Evolutionary conservation across 2,888 invertebrate genomes (phyloP).

Genomic region (Drosophila prostipennis): DNA sequence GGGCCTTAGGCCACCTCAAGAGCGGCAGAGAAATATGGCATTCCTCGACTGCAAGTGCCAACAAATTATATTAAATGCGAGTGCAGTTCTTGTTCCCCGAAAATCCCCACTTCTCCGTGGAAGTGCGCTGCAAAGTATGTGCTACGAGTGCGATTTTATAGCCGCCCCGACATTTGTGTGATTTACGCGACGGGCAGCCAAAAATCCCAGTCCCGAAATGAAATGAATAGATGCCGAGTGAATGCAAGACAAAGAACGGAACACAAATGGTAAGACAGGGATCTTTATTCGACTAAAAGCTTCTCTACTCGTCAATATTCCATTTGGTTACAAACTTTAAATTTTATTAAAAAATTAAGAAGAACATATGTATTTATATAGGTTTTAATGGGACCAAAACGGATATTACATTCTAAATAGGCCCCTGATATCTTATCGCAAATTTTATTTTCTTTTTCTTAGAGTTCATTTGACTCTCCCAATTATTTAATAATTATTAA

Average conservation of each 20-base stretch:
- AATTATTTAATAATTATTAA: too few relatives aligned
- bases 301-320: background rate
- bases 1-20: slow-evolving; percentile 3
- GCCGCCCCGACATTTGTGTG: slow-evolving; percentile 67
- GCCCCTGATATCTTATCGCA: too few relatives aligned
- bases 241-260: slow-evolving; percentile 29
- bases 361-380: too few relatives aligned
- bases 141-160: slow-evolving; percentile 56
- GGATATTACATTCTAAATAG: too few relatives aligned
- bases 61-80: slow-evolving; percentile 59
- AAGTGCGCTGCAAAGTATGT: slow-evolving; percentile 64
- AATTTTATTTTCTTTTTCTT: background rate
- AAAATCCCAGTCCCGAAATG: slow-evolving; percentile 46
- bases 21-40: slow-evolving; percentile 37
- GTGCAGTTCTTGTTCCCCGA: slow-evolving; percentile 12
- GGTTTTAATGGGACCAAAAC: too few relatives aligned
- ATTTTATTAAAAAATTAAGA: too few relatives aligned
- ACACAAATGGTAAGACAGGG: background rate
- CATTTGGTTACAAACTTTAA: too few relatives aligned
- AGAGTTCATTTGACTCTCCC: too few relatives aligned
- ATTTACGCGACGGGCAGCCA: slow-evolving; percentile 62
- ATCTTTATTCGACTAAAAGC: background rate
- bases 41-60: slow-evolving; percentile 55
- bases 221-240: slow-evolving; percentile 28
- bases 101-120: slow-evolving; percentile 25